Percentiles rank a stretch among this genome's conserved stretches.
These are phyloP conservation scores for Bradypodion ventrale DNA, from an alignment of 2,797 vertebrate species.

Conservation along the genomic window DNA sequence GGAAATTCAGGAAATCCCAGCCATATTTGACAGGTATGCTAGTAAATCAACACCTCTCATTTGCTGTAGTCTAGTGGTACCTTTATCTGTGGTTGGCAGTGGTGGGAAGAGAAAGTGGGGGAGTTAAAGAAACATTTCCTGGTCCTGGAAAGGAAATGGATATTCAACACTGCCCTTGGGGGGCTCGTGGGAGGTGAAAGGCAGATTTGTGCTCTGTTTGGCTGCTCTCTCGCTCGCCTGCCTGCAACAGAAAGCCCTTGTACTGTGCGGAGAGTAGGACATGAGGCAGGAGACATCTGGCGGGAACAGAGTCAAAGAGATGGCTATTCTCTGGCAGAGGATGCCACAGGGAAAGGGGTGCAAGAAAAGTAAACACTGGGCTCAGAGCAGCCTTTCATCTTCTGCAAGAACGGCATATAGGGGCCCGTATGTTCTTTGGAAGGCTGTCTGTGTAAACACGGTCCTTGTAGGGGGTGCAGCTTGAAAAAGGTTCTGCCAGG, in stretches of 20 bases:
- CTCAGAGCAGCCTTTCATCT: conserved; percentile 22
- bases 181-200: background rate
- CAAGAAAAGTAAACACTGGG: conserved; percentile 23
- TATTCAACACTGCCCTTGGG: background rate
- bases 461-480: background rate
- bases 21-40: too few relatives aligned
- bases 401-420: background rate
- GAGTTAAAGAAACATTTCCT: background rate
- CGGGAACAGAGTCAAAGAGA: conserved; percentile 15
- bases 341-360: conserved; percentile 20
- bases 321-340: conserved; percentile 26
- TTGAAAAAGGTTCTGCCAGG: conserved; percentile 16
- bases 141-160: conserved; percentile 5
- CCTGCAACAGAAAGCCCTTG: conserved; percentile 21
- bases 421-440: conserved; percentile 32
- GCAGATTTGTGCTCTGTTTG: conserved; percentile 1
- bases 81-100: background rate
- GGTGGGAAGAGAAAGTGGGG: background rate
- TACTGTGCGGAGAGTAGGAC: background rate
- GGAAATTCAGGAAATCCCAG: too few relatives aligned
- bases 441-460: conserved; percentile 16
- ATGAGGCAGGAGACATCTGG: conserved; percentile 8
- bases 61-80: background rate
- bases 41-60: background rate
- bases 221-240: background rate